Evolutionary conservation across 2,888 invertebrate species (phyloP).

Genomic region (Trissolcus japonicus): DNA sequence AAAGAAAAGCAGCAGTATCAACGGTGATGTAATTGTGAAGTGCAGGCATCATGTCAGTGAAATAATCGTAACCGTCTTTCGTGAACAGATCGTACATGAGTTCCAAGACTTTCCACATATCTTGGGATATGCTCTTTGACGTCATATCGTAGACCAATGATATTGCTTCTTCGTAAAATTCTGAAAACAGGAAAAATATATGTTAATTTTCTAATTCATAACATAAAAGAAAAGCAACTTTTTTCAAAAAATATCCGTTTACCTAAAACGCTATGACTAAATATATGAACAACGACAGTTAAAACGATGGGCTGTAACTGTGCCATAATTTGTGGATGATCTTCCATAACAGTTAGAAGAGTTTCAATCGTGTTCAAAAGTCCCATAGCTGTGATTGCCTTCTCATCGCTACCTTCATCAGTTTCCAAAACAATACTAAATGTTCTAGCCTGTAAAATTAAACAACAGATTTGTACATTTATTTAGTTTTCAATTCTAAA

Average conservation of each 20-base stretch:
- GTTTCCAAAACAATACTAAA: conserved; percentile 87
- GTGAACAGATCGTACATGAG: conserved; percentile 92
- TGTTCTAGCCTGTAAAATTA: conserved; percentile 74
- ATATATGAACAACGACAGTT: conserved; percentile 90
- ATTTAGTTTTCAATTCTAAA: background rate
- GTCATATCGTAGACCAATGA: conserved; percentile 95
- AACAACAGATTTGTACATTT: background rate
- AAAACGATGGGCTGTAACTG: conserved; percentile 94
- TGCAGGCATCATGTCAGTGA: conserved; percentile 98
- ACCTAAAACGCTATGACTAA: conserved; percentile 90
- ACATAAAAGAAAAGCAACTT: background rate
- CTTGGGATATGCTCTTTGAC: conserved; percentile 89
- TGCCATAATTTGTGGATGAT: conserved; percentile 87
- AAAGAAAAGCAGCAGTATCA: conserved; percentile 94
- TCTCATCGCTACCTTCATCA: conserved; percentile 93
- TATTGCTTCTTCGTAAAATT: conserved; percentile 98
- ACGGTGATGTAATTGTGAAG: conserved; percentile 98
- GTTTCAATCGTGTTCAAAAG: conserved; percentile 97
- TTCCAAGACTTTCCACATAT: conserved; percentile 97
- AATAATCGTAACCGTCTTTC: conserved; percentile 96
- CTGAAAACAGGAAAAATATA: conserved; percentile 75
- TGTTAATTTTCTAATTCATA: background rate
- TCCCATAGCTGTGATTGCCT: conserved; percentile 98
- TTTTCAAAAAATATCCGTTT: conserved; percentile 56
- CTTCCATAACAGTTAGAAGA: conserved; percentile 94